These are phyloP conservation scores for Choloepus didactylus DNA, from an alignment of 2,797 vertebrate genomes.

Conservation along the genomic window DNA sequence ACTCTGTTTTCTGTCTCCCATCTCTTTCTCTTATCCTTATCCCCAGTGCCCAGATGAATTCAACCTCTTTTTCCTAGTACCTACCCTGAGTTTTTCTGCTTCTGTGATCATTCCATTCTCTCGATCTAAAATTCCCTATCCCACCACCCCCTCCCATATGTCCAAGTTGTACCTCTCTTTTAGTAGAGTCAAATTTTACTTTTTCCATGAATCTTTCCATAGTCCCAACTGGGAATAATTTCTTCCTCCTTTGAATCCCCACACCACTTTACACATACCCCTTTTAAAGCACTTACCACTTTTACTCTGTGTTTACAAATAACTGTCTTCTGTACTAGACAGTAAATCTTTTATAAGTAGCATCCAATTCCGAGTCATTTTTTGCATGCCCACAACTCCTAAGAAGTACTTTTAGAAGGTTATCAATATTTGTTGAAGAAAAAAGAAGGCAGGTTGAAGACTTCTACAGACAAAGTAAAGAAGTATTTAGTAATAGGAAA, in stretches of 20 bases:
- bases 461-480: background rate
- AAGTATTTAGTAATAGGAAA: conserved; percentile 23
- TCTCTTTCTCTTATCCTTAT: background rate
- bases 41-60: background rate
- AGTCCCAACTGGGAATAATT: background rate
- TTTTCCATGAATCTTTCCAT: background rate
- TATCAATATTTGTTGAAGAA: background rate
- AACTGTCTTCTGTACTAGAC: background rate
- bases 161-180: background rate
- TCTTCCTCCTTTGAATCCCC: background rate
- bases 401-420: conserved; percentile 11
- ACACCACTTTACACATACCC: background rate
- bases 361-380: background rate
- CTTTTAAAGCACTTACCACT: background rate
- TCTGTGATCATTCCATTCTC: background rate
- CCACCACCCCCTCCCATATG: background rate
- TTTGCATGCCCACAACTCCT: background rate
- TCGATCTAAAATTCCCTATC: background rate
- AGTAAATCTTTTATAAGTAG: background rate
- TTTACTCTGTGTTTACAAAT: conserved; percentile 4
- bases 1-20: background rate
- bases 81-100: background rate
- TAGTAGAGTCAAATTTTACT: background rate
- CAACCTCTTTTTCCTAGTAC: background rate
- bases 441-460: background rate